Percentiles rank a stretch among this genome's conserved stretches.
phyloP scores from a whole-genome alignment of 1,140 invertebrate genomes.

The Lasioglossum albipes region DNA sequence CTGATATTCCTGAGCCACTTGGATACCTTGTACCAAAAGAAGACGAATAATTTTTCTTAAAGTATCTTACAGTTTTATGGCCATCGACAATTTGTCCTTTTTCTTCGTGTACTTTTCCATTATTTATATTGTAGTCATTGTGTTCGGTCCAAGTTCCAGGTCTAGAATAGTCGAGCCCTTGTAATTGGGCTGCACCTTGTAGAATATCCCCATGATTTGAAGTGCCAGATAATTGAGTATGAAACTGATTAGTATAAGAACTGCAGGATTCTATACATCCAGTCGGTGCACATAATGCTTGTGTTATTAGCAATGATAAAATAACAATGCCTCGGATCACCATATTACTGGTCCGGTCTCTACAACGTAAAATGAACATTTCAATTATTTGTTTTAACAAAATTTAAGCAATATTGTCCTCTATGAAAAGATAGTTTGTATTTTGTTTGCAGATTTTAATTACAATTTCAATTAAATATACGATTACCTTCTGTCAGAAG shows the following conservation, averaged over 20 bases:
- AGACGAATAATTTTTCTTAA: conserved; percentile 64
- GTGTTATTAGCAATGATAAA: conserved; percentile 48
- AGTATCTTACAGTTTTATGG: conserved; percentile 58
- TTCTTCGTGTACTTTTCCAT: conserved; percentile 67
- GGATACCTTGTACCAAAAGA: conserved; percentile 45
- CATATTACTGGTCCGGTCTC: conserved; percentile 50
- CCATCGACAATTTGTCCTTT: conserved; percentile 62
- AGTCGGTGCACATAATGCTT: conserved; percentile 61
- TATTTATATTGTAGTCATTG: conserved; percentile 59
- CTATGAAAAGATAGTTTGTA: not conserved
- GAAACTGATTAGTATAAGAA: conserved; percentile 21
- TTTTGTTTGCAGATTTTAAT: too few species aligned
- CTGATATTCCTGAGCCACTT: conserved; percentile 2
- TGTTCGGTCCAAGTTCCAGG: conserved; percentile 71
- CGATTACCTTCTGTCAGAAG: conserved; percentile 53
- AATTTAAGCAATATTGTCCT: conserved; percentile 9
- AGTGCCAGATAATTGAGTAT: conserved; percentile 20
- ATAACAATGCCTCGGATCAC: conserved; percentile 48
- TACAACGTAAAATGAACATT: conserved; percentile 42
- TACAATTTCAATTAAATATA: conserved; percentile 19
- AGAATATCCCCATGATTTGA: conserved; percentile 28
- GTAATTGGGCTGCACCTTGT: conserved; percentile 28
- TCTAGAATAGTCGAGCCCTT: conserved; percentile 51
- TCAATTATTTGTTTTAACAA: conserved; percentile 15
- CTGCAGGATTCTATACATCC: conserved; percentile 64